A percentile compares a stretch with the other conserved stretches of the same genome.
phyloP scores from a whole-genome alignment of 2,797 vertebrate species.

The Prionace glauca region DNA sequence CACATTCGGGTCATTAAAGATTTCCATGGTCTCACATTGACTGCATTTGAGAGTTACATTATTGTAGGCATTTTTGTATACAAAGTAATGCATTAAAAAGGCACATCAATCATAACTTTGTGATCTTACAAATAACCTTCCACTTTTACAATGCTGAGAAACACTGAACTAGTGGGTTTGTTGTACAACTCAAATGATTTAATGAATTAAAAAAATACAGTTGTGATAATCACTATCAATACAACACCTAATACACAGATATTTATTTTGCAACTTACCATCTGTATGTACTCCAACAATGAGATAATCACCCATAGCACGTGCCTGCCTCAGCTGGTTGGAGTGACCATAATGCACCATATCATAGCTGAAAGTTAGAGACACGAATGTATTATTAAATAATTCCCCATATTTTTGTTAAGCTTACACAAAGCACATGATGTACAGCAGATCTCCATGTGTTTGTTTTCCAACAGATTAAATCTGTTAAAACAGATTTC shows the following conservation, averaged over 20 bases:
- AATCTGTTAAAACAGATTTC: neutral
- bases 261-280: conserved; percentile 54
- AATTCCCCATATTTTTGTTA: neutral
- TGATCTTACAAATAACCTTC: neutral
- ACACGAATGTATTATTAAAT: neutral
- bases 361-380: conserved; percentile 71
- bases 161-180: neutral
- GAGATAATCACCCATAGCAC: conserved; percentile 87
- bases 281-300: conserved; percentile 93
- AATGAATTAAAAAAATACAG: neutral
- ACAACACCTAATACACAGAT: neutral
- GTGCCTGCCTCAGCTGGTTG: conserved; percentile 89
- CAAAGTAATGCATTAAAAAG: neutral
- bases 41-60: neutral
- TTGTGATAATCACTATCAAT: neutral
- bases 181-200: neutral
- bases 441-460: neutral
- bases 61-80: neutral
- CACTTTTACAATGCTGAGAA: neutral
- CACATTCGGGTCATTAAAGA: too few relatives aligned
- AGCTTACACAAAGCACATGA: neutral
- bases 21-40: neutral
- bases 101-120: neutral
- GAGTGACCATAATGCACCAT: conserved; percentile 96
- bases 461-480: neutral